Conservation (phyloP, 37 sponge, comb jelly and placozoan genomes). For the Petrosia ficiformis region DNA sequence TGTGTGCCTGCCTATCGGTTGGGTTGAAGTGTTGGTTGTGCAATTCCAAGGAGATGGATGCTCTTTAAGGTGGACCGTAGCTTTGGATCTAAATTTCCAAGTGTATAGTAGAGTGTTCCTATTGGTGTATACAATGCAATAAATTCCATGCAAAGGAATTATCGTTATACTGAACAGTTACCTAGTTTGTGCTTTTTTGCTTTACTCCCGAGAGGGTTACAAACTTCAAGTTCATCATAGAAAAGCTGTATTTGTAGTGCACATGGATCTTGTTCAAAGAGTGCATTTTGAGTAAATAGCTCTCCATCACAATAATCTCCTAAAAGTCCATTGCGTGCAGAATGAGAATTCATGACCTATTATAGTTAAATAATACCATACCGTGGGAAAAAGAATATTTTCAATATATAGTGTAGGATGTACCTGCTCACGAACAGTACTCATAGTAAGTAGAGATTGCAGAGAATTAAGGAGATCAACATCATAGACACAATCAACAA, state of each 20-base stretch:
- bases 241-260: constrained; percentile 17
- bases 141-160: not conserved
- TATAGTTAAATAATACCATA: too few relatives aligned
- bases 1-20: too few relatives aligned
- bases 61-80: constrained; percentile 11
- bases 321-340: too few relatives aligned
- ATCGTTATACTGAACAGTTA: not conserved
- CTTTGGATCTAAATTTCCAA: constrained; percentile 9
- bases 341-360: too few relatives aligned
- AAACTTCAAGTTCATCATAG: constrained; percentile 26
- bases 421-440: too few relatives aligned
- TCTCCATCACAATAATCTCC: constrained; percentile 21
- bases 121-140: not conserved
- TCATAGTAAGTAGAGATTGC: too few relatives aligned
- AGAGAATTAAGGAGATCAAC: too few relatives aligned
- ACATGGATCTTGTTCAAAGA: constrained; percentile 1
- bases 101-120: constrained; percentile 11
- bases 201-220: constrained; percentile 21
- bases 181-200: constrained; percentile 16
- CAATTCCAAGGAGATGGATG: not conserved
- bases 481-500: too few relatives aligned
- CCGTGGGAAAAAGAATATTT: too few relatives aligned
- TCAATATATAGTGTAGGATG: too few relatives aligned
- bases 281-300: not conserved
- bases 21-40: too few relatives aligned